Base-by-base conservation (phyloP, 1,140 invertebrate genomes). In the Pygmarrhopalites habei region DNA sequence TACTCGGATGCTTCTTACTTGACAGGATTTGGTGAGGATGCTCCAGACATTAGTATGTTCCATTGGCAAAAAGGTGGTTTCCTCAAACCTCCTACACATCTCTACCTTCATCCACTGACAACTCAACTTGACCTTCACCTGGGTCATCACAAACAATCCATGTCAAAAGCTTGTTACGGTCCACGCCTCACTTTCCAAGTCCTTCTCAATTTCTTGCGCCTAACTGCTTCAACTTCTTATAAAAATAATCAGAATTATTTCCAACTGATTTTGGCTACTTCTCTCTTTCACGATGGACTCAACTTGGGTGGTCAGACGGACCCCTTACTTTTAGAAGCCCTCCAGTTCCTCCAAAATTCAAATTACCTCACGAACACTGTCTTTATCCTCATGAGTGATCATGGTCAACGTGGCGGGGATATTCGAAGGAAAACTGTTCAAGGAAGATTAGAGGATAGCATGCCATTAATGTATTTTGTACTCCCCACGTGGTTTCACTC, bases 331-430 rank as follows among this genome's bases (percentile, higher is more conserved):
- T 64, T 68, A 23, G 55, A 71, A 0, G 72, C 77, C 26, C 30
- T 81, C n/a, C 47, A 66, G 7, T 66, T 73, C 35, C 53, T 78
- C 1, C 32, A 41, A 1, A 51, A 61, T 0, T 30, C 74, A 3
- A 67, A 71, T 4, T 55, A 77, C 1, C 62, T 81, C 1, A 75
- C 79, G 23, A 76, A 75, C 12, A 83, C 84, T 0, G 74, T 81
- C 0, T 74, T 96, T 0, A 79, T 96, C 29, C 82, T 95, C 19
- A 79, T 93, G 68, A 93, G 91, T 72, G 95, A 98, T 75, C 95
- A 97, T 75, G 94, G 94, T 0, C 86, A 93, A 72, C 76, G 94
- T 28, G 95, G 88, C 78, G 92, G 92, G 1, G 78, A 79, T 2
- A 84, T 91, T 23, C 74, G 88, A 17, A 81, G 91, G 1, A 74